phyloP scores from a whole-genome alignment of 2,113 vertebrate species.

The Callionymus lyra region DNA sequence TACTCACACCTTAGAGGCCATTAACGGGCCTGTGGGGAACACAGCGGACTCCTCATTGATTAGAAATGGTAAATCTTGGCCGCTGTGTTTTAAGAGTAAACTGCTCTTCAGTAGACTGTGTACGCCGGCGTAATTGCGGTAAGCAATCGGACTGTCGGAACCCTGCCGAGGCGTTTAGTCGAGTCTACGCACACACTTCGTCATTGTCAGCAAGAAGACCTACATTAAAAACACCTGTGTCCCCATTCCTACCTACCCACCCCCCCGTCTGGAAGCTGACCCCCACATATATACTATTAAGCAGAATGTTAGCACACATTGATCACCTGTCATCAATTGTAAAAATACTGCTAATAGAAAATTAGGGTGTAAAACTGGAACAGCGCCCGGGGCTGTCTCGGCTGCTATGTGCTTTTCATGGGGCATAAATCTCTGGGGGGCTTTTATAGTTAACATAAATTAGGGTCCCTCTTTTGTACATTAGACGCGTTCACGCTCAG shows the following conservation, averaged over 20 bases:
- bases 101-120: conserved; percentile 56
- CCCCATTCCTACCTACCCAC: conserved; percentile 48
- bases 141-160: conserved; percentile 67
- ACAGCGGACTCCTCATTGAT: conserved; percentile 53
- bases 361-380: conserved; percentile 12
- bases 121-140: conserved; percentile 63
- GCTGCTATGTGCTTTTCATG: conserved; percentile 13
- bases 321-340: conserved; percentile 39
- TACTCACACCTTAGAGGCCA: conserved; percentile 56
- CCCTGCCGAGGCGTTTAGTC: conserved; percentile 63
- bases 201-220: conserved; percentile 53
- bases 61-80: conserved; percentile 59
- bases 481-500: conserved; percentile 29
- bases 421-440: conserved; percentile 33
- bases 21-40: conserved; percentile 57
- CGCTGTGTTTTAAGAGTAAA: conserved; percentile 49
- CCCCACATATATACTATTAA: conserved; percentile 31
- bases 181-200: conserved; percentile 35
- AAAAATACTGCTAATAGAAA: conserved; percentile 31
- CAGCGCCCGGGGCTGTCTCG: conserved; percentile 9
- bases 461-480: conserved; percentile 34
- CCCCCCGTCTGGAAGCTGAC: conserved; percentile 45
- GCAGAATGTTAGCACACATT: conserved; percentile 35
- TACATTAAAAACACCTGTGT: conserved; percentile 70
- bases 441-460: conserved; percentile 45